Percentiles rank a stretch among this genome's conserved stretches.
phyloP scores from a whole-genome alignment of 2,888 invertebrate genomes.

The Andrena marginata region DNA sequence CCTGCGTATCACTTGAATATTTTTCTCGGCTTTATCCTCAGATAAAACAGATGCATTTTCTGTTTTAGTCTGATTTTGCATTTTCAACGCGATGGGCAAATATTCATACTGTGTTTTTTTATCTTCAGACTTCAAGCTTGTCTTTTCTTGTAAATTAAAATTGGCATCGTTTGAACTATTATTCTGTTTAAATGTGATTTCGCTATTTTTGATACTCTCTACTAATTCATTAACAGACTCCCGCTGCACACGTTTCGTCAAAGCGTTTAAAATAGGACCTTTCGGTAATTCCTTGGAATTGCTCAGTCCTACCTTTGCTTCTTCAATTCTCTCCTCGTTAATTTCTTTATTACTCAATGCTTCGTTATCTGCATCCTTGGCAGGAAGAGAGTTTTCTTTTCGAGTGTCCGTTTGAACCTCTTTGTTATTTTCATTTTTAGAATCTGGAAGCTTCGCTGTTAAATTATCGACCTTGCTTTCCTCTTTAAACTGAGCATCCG shows the following conservation, averaged over 20 bases:
- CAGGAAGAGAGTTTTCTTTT: conserved; percentile 1
- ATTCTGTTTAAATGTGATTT: conserved; percentile 19
- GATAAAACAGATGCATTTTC: conserved; percentile 34
- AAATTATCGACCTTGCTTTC: conserved; percentile 8
- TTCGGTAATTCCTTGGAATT: conserved; percentile 52
- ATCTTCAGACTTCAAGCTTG: conserved; percentile 72
- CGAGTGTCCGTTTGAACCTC: conserved; percentile 2
- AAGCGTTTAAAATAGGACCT: conserved; percentile 76
- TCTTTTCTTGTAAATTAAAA: conserved; percentile 24
- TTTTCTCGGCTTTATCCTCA: conserved; percentile 54
- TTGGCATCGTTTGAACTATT: background rate
- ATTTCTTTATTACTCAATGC: background rate
- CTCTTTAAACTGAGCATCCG: background rate
- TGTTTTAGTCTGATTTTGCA: conserved; percentile 77
- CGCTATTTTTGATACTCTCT: conserved; percentile 16
- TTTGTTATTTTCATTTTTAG: background rate
- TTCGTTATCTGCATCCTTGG: conserved; percentile 7
- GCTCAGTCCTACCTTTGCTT: conserved; percentile 10
- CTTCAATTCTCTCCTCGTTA: conserved; percentile 23
- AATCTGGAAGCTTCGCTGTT: conserved; percentile 19
- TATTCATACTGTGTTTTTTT: conserved; percentile 67
- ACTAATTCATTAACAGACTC: conserved; percentile 33
- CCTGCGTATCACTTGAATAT: conserved; percentile 63
- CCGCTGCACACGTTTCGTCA: conserved; percentile 66
- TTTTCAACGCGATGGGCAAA: conserved; percentile 79